phyloP scores from a whole-genome alignment of 2,113 vertebrate species.

The Apodemus sylvaticus region DNA sequence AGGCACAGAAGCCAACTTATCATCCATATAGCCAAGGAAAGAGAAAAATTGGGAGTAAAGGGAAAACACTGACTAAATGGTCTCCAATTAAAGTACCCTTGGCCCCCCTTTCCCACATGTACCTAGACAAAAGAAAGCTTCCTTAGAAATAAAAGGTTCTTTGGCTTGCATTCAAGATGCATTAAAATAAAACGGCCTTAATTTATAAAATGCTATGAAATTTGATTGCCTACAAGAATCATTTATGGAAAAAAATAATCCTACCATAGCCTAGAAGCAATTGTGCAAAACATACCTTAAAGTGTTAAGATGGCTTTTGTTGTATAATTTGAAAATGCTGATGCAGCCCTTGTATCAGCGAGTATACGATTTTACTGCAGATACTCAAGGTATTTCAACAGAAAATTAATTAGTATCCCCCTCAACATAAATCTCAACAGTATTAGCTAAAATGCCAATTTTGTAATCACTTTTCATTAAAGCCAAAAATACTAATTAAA shows the following conservation, averaged over 20 bases:
- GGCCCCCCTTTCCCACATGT: not conserved
- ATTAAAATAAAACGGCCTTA: slow-evolving; percentile 72
- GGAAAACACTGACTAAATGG: slow-evolving; percentile 55
- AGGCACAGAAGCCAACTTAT: slow-evolving; percentile 14
- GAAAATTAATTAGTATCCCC: slow-evolving; percentile 90
- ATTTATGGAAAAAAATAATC: slow-evolving; percentile 78
- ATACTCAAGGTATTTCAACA: slow-evolving; percentile 85
- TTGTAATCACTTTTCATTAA: slow-evolving; percentile 90
- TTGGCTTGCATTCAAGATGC: slow-evolving; percentile 75
- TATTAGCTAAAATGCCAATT: slow-evolving; percentile 91
- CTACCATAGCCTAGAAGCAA: slow-evolving; percentile 73
- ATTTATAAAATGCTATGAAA: slow-evolving; percentile 78
- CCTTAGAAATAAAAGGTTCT: slow-evolving; percentile 69
- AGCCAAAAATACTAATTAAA: slow-evolving; percentile 92
- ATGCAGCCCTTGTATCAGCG: slow-evolving; percentile 84
- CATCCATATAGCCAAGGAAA: slow-evolving; percentile 19
- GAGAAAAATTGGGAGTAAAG: slow-evolving; percentile 31
- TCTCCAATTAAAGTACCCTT: slow-evolving; percentile 48
- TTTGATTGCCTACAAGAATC: slow-evolving; percentile 71
- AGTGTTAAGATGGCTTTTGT: slow-evolving; percentile 84
- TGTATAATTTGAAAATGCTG: slow-evolving; percentile 83
- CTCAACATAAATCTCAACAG: slow-evolving; percentile 87
- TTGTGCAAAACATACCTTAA: slow-evolving; percentile 84
- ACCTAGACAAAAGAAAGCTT: slow-evolving; percentile 64
- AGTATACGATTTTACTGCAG: slow-evolving; percentile 84